Percentiles rank a stretch among this genome's conserved stretches.
These are phyloP conservation scores for Diacarnus erythraeanus DNA, from an alignment of 37 sponge, comb jelly and placozoan species.

Conservation along the genomic window DNA sequence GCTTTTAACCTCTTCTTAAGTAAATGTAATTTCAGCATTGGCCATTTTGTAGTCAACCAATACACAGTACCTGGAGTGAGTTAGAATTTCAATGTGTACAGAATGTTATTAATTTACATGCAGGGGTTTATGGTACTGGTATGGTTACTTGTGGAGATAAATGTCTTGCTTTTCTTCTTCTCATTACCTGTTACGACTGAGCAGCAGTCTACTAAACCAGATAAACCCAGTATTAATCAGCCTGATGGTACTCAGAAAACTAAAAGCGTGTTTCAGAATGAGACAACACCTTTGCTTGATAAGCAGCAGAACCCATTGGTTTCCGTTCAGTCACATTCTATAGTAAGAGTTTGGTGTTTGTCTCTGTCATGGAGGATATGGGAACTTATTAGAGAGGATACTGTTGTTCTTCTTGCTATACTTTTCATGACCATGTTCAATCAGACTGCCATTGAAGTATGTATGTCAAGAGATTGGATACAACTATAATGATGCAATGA, in stretches of 20 bases:
- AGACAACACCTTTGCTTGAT: not conserved
- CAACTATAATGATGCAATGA: not conserved
- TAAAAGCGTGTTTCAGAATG: not conserved
- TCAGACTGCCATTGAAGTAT: conserved; percentile 76
- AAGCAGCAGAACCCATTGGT: not conserved
- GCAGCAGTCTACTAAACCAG: no score
- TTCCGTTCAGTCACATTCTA: not conserved
- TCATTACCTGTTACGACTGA: no score
- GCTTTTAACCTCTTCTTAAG: conserved; percentile 80
- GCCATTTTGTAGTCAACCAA: conserved; percentile 74
- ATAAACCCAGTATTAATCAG: not conserved
- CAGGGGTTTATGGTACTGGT: conserved; percentile 71
- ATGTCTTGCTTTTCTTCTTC: conserved; percentile 68
- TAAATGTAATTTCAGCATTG: conserved; percentile 60
- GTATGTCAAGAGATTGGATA: not conserved
- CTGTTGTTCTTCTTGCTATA: conserved; percentile 60
- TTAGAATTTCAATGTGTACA: not conserved
- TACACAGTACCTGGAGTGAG: conserved; percentile 75
- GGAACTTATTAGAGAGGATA: conserved; percentile 68
- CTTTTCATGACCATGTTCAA: conserved; percentile 77
- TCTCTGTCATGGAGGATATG: not conserved
- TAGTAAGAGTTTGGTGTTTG: not conserved
- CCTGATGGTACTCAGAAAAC: not conserved
- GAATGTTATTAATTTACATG: not conserved
- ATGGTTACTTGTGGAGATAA: conserved; percentile 61